Conservation (phyloP, 2,888 invertebrate species). For the Malthinus seriepunctatus region DNA sequence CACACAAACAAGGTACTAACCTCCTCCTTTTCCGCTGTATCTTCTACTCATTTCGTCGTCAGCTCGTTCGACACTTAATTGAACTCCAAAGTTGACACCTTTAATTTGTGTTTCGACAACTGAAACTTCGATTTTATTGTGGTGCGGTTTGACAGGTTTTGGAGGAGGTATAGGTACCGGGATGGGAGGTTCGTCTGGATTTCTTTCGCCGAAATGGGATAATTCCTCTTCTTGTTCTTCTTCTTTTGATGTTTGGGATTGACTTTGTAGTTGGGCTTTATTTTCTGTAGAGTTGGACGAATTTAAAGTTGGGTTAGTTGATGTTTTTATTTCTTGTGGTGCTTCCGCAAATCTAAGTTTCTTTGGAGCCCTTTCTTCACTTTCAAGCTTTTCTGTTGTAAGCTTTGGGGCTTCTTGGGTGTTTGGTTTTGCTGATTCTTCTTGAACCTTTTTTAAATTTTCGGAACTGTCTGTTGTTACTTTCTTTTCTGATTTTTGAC, state of each 20-base stretch:
- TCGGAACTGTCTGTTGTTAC: no score
- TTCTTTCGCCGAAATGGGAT: neutral
- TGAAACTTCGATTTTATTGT: conserved; percentile 9
- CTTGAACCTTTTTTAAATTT: no score
- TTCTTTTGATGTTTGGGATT: neutral
- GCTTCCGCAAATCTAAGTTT: no score
- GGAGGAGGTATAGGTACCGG: conserved; percentile 1
- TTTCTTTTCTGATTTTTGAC: no score
- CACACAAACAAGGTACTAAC: conserved; percentile 4
- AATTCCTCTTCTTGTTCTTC: neutral
- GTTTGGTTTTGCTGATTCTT: no score
- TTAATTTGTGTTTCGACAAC: conserved; percentile 7
- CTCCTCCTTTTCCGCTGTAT: conserved; percentile 45
- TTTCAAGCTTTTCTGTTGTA: no score
- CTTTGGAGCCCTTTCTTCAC: no score
- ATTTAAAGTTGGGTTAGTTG: neutral
- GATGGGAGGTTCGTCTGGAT: conserved; percentile 2
- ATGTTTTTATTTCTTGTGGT: neutral
- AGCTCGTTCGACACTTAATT: conserved; percentile 41
- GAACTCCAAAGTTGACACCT: conserved; percentile 44
- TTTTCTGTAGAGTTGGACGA: no score
- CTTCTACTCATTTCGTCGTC: conserved; percentile 48
- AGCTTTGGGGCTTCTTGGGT: no score
- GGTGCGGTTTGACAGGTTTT: neutral
- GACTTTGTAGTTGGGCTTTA: no score